phyloP scores from a whole-genome alignment of 2,797 vertebrate genomes.

The Sus cebifrons region DNA sequence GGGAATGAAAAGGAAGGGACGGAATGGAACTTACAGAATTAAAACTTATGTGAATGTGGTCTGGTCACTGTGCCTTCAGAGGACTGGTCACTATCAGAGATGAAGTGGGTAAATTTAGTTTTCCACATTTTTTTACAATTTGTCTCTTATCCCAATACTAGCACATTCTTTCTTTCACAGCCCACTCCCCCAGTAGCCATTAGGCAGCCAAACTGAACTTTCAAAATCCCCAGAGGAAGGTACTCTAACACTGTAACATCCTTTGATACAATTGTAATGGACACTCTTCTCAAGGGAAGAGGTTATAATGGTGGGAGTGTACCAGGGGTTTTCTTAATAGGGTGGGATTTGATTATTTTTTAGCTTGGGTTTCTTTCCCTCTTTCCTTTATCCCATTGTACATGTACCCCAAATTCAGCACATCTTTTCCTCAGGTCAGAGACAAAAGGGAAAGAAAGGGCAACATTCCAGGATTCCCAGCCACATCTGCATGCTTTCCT shows the following conservation, averaged over 20 bases:
- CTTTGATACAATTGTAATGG: neutral
- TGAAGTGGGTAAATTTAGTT: neutral
- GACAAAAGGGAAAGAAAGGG: neutral
- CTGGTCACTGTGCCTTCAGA: neutral
- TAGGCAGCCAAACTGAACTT: neutral
- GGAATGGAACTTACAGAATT: neutral
- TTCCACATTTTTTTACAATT: neutral
- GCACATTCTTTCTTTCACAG: neutral
- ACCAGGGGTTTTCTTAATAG: neutral
- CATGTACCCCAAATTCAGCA: neutral
- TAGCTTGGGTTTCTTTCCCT: neutral
- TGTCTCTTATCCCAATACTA: neutral
- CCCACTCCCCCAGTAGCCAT: accelerated
- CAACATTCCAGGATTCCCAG: too few relatives aligned
- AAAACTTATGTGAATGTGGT: neutral
- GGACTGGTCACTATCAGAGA: neutral
- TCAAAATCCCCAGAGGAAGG: neutral
- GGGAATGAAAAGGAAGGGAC: neutral
- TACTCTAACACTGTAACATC: accelerated
- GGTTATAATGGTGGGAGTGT: neutral
- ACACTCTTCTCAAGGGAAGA: neutral
- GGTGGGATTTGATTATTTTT: neutral
- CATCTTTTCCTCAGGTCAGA: neutral
- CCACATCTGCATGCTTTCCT: neutral
- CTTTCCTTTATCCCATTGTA: neutral